Conservation (phyloP, 2,113 vertebrate genomes). For the Rhinoderma darwinii region DNA sequence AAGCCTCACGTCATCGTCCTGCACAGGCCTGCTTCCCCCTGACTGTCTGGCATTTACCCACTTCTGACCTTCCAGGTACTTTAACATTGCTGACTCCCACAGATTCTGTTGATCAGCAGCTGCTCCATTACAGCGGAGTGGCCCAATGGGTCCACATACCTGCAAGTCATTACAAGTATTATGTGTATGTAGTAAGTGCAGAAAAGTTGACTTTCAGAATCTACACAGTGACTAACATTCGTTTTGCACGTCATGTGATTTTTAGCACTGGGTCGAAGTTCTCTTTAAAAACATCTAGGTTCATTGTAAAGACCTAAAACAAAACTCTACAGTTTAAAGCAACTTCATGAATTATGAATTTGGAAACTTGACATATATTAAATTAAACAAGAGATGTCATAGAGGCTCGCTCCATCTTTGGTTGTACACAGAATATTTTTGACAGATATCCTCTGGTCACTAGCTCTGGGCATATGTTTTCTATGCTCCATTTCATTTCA, state of each 20-base stretch:
- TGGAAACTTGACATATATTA: constrained; percentile 10
- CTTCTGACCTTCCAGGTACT: no score
- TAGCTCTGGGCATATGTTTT: constrained; percentile 34
- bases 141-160: no score
- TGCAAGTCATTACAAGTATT: no score
- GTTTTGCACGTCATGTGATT: not conserved
- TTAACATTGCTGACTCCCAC: no score
- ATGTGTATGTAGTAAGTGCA: no score
- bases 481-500: constrained; percentile 12
- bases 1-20: no score
- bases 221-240: not conserved
- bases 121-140: no score
- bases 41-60: no score
- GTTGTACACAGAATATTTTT: not conserved
- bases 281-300: not conserved
- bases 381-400: constrained; percentile 31
- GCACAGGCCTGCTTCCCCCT: no score
- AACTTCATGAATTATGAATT: constrained; percentile 19
- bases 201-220: no score
- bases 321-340: not conserved
- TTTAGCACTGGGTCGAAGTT: not conserved
- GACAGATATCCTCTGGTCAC: constrained; percentile 38
- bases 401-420: not conserved
- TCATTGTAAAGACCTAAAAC: not conserved
- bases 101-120: no score